These are phyloP conservation scores for Hyppa rectilinea DNA, from an alignment of 2,888 invertebrate genomes.

Conservation along the genomic window DNA sequence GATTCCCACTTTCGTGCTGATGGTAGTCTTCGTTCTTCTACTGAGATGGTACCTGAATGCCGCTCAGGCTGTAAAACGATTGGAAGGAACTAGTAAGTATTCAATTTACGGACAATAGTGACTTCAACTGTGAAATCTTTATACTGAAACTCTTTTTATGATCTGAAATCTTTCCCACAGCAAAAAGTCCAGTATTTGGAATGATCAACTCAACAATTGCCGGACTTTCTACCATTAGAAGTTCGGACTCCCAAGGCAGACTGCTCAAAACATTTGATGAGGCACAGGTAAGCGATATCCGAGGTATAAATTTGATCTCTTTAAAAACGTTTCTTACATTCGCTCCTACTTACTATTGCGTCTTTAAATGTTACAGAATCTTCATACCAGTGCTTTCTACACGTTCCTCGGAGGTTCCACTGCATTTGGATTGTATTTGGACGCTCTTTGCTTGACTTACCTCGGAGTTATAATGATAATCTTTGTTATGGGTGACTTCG, in stretches of 20 bases:
- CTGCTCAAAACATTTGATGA: constrained; percentile 91
- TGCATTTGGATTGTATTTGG: constrained; percentile 94
- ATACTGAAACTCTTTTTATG: not conserved
- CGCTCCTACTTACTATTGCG: not conserved
- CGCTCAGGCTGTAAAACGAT: constrained; percentile 93
- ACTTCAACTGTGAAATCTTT: too few species aligned
- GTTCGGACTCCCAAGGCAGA: constrained; percentile 92
- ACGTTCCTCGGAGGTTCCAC: constrained; percentile 91
- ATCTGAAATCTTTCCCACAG: constrained; percentile 81
- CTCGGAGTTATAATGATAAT: constrained; percentile 92
- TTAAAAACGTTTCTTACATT: not conserved
- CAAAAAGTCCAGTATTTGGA: constrained; percentile 95
- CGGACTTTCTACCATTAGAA: constrained; percentile 94
- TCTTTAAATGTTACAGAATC: constrained; percentile 86
- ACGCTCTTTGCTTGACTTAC: constrained; percentile 93
- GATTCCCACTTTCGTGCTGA: constrained; percentile 79
- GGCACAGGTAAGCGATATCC: constrained; percentile 84
- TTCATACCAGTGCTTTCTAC: constrained; percentile 93
- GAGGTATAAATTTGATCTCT: not conserved
- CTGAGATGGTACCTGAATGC: constrained; percentile 93
- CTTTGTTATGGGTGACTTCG: constrained; percentile 91
- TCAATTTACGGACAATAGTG: not conserved
- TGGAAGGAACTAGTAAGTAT: constrained; percentile 93
- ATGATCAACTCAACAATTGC: constrained; percentile 94
- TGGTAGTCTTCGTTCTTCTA: constrained; percentile 91